Conservation (phyloP, 2,113 vertebrate species). For the Dipodomys spectabilis region DNA sequence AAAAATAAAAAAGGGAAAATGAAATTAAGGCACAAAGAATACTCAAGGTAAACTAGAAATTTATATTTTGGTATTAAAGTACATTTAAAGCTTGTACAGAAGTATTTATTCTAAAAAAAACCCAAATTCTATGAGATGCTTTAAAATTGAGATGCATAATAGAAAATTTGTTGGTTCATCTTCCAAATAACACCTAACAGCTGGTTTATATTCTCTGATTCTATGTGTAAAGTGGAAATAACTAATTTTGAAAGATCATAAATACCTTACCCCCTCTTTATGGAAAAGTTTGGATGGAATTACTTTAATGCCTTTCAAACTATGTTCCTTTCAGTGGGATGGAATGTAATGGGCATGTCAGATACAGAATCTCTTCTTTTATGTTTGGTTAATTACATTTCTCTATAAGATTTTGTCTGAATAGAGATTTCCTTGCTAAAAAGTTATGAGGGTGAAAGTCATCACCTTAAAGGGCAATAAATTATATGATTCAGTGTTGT, state of each 20-base stretch:
- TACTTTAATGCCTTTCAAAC: slow-evolving; percentile 22
- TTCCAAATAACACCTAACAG: background rate
- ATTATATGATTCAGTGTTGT: too few relatives aligned
- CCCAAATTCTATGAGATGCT: slow-evolving; percentile 15
- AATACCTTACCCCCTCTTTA: background rate
- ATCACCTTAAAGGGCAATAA: slow-evolving; percentile 24
- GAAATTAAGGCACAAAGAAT: background rate
- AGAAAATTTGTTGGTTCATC: slow-evolving; percentile 43
- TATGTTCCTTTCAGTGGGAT: slow-evolving; percentile 1
- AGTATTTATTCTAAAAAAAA: slow-evolving; percentile 38
- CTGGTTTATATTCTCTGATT: background rate
- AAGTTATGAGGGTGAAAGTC: slow-evolving; percentile 16
- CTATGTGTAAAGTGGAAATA: background rate
- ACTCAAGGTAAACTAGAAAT: slow-evolving; percentile 15
- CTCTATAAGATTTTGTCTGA: slow-evolving; percentile 11
- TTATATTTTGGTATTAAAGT: slow-evolving; percentile 37
- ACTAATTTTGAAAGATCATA: background rate
- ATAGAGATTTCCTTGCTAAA: slow-evolving; percentile 42
- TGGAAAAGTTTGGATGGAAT: background rate
- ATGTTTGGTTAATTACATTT: background rate
- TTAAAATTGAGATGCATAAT: background rate
- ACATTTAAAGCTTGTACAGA: slow-evolving; percentile 11
- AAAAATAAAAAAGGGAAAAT: background rate
- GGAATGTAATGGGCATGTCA: background rate
- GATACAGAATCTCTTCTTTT: background rate